Base-by-base conservation (phyloP, 2,888 invertebrate genomes). In the Phytoseiulus persimilis region DNA sequence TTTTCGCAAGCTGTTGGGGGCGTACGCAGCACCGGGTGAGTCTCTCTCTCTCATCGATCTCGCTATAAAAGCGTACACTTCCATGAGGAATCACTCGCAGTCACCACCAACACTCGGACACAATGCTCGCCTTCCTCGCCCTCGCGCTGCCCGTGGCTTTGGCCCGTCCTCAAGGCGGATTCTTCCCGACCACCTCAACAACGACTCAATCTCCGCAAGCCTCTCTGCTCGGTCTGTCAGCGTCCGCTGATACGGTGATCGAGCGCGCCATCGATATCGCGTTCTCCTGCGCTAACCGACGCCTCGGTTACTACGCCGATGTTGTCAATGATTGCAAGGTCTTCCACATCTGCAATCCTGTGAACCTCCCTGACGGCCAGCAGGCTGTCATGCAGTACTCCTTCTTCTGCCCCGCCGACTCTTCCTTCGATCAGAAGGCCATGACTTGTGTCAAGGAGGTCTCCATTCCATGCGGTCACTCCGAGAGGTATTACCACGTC, bases 281-380 rank as follows among this genome's bases (percentile, higher is more conserved):
- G 9, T 87, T 87, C 33, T 32, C 87, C 6, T 87, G 87, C 45
- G 87, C 87, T 6, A 33, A 87, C 87, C 87, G 87, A 9, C 87
- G 87, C 31, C 87, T 87, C 87, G 87, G 87, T 31, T 87, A 87
- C 33, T 87, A 87, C 87, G 87, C 87, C 33, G 87, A 87, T 45
- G 33, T 87, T 28, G 45, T 33, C 33, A 87, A 87, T 45, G 87
- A 87, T 87, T 87, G 87, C 87, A 87, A 87, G 39, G 87, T 87
- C 31, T 87, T 87, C 87, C 87, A 87, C 33, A 87, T 87, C 87
- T 87, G 87, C 87, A 87, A 87, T 31, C 87, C 87, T 32, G 45
- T 87, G 28, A 28, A 87, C 39, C 87, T 87, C 33, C 87, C 87
- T 14, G 87, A 87, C 33, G 87, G 87, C 23, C 87, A 87, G 87